Base-by-base conservation (phyloP, 2,113 vertebrate species). In the Patagioenas fasciata region DNA sequence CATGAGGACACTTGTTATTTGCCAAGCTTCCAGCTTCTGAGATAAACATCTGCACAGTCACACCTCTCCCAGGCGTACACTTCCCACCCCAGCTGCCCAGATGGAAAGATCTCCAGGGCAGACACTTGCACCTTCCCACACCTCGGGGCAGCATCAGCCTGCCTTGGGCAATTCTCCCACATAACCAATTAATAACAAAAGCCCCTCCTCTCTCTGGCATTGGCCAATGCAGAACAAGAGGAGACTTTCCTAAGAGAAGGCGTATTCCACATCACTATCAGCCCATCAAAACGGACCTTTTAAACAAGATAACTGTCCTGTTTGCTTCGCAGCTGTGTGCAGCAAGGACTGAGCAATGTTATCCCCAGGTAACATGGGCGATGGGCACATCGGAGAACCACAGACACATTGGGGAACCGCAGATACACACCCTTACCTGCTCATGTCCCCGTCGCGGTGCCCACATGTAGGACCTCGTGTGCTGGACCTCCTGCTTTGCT, bases 391-490 rank as follows among this genome's bases (percentile, higher is more conserved):
- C 1, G 4, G 44, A 47, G 44, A 24, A 50, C 48, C 20, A 50
- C 15, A 5, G 48, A 24, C 48, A 50, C 18, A 19, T 20, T 48
- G 5, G 40, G 15, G 38, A 50, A 54, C 42, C 23, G 13, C 0
- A 4, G 19, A 14, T 2, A 0, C 24, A 25, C 14, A 5, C 26
- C 29, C 48, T 44, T 4, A 56, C 72, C 75, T 9, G 36, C 58
- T 71, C 16, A 4, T n/a, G 34, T 5, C 13, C 5, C 61, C 3
- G 5, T 28, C 2, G 0, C 24, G 4, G 50, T 0, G 1, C 34
- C 34, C 40, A 4, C 24, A 5, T 9, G 51, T 38, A 56, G 47
- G 31, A 53, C 48, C 21, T 36, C 2, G 3, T 7, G 29, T 50
- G 48, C 34, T 24, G 31, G 31, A 38, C 28, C 44, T 24, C 13